These are phyloP conservation scores for Salticus scenicus DNA, from an alignment of 2,888 invertebrate species.

Conservation along the genomic window DNA sequence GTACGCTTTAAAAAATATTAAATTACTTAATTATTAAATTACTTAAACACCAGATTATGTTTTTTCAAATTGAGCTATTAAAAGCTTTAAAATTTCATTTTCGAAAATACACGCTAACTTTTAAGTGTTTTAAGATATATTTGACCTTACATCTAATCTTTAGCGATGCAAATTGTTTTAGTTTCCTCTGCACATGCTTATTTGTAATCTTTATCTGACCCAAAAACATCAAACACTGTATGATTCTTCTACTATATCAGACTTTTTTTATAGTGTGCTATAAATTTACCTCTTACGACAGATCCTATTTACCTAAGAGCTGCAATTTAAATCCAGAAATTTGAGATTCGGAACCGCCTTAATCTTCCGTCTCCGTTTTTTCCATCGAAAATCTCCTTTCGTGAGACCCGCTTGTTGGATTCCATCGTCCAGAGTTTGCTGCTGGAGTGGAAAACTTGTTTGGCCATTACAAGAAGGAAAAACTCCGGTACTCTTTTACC, in stretches of 20 bases:
- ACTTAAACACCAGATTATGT: no score
- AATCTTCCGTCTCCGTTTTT: not conserved
- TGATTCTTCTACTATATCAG: not conserved
- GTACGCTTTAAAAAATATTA: no score
- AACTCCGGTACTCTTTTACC: conserved; percentile 15
- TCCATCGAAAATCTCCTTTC: conserved; percentile 29
- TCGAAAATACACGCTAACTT: no score
- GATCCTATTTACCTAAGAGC: not conserved
- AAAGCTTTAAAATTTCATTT: no score
- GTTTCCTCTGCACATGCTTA: no score
- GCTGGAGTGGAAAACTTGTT: conserved; percentile 47
- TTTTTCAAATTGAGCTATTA: no score
- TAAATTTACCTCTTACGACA: not conserved
- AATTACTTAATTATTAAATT: no score
- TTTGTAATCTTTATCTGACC: no score
- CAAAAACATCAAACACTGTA: not conserved
- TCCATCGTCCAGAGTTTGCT: conserved; percentile 32
- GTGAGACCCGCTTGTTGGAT: conserved; percentile 30
- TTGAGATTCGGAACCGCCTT: not conserved
- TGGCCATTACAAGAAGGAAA: conserved; percentile 38
- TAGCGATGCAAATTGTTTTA: no score
- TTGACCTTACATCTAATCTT: no score
- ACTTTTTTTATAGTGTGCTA: not conserved
- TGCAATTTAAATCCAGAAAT: conserved; percentile 7
- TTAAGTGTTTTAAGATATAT: no score